Evolutionary conservation across 2,888 invertebrate species (phyloP).

Genomic region (Protophormia terraenovae): DNA sequence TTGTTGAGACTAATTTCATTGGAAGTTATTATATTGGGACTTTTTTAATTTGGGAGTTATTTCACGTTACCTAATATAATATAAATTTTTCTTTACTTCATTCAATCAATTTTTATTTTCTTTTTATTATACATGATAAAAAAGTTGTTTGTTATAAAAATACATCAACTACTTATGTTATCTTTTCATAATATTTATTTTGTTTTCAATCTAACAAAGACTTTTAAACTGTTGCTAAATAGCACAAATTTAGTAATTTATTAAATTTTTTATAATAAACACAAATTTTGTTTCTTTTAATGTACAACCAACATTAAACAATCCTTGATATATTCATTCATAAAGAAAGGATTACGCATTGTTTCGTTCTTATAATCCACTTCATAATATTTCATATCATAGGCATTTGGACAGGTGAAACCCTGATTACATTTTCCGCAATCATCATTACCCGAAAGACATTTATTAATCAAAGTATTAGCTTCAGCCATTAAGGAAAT

Average conservation of each 20-base stretch:
- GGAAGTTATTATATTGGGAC: no score
- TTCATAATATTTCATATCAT: background rate
- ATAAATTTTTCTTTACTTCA: no score
- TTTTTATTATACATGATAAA: no score
- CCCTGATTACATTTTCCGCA: slow-evolving; percentile 17
- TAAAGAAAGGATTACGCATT: slow-evolving; percentile 66
- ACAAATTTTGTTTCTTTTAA: background rate
- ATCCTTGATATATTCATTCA: background rate
- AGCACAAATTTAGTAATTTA: background rate
- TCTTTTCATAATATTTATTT: no score
- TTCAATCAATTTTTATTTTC: no score
- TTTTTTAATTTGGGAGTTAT: no score
- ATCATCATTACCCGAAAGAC: slow-evolving; percentile 5
- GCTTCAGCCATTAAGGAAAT: background rate
- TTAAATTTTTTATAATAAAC: background rate
- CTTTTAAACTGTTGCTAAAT: no score
- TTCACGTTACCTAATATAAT: no score
- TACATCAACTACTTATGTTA: no score
- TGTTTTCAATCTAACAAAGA: no score
- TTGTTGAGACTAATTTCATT: no score
- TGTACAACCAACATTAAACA: slow-evolving; percentile 9
- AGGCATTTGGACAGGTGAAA: slow-evolving; percentile 14
- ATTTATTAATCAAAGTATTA: slow-evolving; percentile 31
- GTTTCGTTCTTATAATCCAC: slow-evolving; percentile 46
- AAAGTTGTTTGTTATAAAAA: no score